A percentile compares a stretch with the other conserved stretches of the same genome.
phyloP scores from a whole-genome alignment of 2,113 vertebrate genomes.

The Antechinus flavipes region DNA sequence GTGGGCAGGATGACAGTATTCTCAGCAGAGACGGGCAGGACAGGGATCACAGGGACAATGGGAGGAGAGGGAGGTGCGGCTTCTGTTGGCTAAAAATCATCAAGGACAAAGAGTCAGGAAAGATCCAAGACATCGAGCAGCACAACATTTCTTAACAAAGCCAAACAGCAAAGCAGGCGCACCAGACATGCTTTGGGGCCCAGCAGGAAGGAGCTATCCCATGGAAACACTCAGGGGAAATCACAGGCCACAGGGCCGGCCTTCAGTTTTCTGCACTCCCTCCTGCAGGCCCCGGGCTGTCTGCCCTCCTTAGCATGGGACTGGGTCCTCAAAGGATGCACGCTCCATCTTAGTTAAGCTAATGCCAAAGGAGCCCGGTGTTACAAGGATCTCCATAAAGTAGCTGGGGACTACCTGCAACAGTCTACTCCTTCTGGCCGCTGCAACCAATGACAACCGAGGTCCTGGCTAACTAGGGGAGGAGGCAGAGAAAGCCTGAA shows the following conservation, averaged over 20 bases:
- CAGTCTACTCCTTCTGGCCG: no score
- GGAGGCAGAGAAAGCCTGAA: no score
- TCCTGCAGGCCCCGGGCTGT: background rate
- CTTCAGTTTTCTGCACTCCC: no score
- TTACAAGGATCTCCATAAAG: background rate
- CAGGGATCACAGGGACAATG: slow-evolving; percentile 96
- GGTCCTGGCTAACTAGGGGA: no score
- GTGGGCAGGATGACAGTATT: slow-evolving; percentile 91
- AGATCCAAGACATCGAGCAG: slow-evolving; percentile 48
- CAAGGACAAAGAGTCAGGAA: slow-evolving; percentile 84
- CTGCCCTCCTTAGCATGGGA: no score
- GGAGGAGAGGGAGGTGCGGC: slow-evolving; percentile 92
- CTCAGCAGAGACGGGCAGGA: slow-evolving; percentile 94
- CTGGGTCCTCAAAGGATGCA: background rate
- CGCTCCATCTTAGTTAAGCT: no score
- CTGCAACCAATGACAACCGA: background rate
- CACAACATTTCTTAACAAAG: background rate
- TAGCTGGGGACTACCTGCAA: no score
- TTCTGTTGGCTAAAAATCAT: slow-evolving; percentile 95
- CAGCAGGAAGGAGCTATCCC: no score
- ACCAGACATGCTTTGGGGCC: no score
- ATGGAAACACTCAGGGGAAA: no score
- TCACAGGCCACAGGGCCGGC: no score
- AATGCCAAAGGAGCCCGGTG: background rate
- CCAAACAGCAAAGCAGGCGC: background rate